Percentiles rank a stretch among this genome's conserved stretches.
These are phyloP conservation scores for Diceros bicornis DNA, from an alignment of 2,797 vertebrate species.

Conservation along the genomic window DNA sequence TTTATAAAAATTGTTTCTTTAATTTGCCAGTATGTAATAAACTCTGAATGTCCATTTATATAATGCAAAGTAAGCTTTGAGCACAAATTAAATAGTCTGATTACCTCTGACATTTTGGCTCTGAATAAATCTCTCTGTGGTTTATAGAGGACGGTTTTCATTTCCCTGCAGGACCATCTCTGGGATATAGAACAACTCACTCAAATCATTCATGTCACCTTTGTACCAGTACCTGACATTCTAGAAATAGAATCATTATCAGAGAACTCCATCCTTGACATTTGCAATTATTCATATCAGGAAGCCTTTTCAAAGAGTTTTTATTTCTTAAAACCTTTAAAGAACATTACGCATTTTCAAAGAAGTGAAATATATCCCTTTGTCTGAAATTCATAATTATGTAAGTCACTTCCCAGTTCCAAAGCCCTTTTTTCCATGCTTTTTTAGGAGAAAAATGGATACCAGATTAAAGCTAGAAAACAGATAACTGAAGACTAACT, in stretches of 20 bases:
- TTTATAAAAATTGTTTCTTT: conserved; percentile 56
- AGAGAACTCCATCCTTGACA: conserved; percentile 66
- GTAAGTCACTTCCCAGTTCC: neutral
- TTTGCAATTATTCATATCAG: conserved; percentile 75
- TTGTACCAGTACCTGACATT: conserved; percentile 72
- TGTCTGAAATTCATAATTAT: conserved; percentile 69
- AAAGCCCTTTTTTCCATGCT: neutral
- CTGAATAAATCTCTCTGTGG: conserved; percentile 73
- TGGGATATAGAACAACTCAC: conserved; percentile 48
- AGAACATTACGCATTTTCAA: conserved; percentile 55
- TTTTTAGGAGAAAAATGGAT: conserved; percentile 48
- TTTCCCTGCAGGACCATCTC: conserved; percentile 61
- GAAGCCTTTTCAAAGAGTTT: conserved; percentile 58
- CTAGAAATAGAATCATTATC: conserved; percentile 67
- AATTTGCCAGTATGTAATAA: conserved; percentile 68
- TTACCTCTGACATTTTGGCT: conserved; percentile 75
- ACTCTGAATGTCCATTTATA: conserved; percentile 54
- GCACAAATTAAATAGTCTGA: conserved; percentile 78
- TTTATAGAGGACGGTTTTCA: conserved; percentile 65
- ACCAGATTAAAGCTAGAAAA: neutral
- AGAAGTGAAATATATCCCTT: conserved; percentile 51
- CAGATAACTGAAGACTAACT: neutral
- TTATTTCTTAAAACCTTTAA: conserved; percentile 67
- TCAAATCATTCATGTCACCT: conserved; percentile 80
- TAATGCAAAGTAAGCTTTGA: conserved; percentile 64